Base-by-base conservation (phyloP, 1,140 invertebrate genomes). In the Lutraria rhynchaena region DNA sequence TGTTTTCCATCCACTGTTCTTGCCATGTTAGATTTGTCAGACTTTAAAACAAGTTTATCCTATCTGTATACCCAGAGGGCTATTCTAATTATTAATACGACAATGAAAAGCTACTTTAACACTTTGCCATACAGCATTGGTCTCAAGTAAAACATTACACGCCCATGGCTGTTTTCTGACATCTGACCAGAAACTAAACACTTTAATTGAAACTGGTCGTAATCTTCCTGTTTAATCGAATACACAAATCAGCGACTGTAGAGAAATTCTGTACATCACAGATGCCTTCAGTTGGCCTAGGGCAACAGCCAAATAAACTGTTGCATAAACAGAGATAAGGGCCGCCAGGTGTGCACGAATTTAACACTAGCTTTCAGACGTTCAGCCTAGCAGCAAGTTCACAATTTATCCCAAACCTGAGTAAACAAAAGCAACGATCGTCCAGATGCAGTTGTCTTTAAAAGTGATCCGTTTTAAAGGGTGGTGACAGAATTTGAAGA, bases 291-390 rank as follows among this genome's bases (percentile, higher is more conserved):
- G 24, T 58, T 73, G 70, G 70, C 53, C 53, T 24, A 15, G 55
- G 53, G 51, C 33, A 41, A 46, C 19, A 58, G 53, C 70, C 53
- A 73, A 73, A 41, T 57, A 73, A 58, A 73, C 35, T 73, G 41
- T 73, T 57, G 55, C 53, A 58, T 73, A 73, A 73, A 73, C 70
- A 73, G 24, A 57, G 70, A 73, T 73, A 73, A 73, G 70, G 35
- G 53, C 70, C 46, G 15, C 70, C 70, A 73, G 70, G 70, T 73
- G 70, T 73, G 70, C 55, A 57, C 33, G 70, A 58, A 37, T 27
- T 73, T 73, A 57, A 57, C 70, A 73, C 22, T 22, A 15, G 1
- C 55, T 44, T 41, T 29, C 70, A 73, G 70, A 58, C 70, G 15
- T 46, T 15, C 24, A 29, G 24, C 4, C 22, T 1, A 58, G 55